phyloP scores from a whole-genome alignment of 1,140 invertebrate genomes.

The Steinernema feltiae region DNA sequence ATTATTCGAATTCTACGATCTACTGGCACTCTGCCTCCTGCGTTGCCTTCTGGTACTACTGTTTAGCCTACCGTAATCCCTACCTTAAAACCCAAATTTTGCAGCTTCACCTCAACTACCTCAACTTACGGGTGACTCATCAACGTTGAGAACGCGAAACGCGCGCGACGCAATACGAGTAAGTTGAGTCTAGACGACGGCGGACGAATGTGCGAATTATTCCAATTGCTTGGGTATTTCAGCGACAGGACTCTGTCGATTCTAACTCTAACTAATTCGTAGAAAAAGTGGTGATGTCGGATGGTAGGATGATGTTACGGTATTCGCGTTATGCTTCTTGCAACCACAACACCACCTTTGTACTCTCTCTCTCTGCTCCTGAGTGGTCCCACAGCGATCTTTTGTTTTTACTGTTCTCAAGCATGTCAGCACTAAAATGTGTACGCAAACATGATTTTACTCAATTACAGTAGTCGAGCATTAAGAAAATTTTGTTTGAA shows the following conservation, averaged over 20 bases:
- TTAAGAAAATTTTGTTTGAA: not conserved
- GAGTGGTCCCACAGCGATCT: too few relatives aligned
- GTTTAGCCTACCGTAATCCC: not conserved
- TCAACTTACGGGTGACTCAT: constrained; percentile 8
- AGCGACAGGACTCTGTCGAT: constrained; percentile 13
- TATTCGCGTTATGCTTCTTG: not conserved
- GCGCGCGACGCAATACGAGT: constrained; percentile 5
- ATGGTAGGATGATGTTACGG: not conserved
- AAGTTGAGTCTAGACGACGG: not conserved
- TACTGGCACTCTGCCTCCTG: not conserved
- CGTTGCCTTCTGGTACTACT: constrained; percentile 1
- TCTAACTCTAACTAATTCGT: not conserved
- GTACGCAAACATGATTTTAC: not conserved
- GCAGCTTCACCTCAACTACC: constrained; percentile 12
- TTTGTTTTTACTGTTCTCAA: too few relatives aligned
- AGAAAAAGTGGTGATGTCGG: not conserved
- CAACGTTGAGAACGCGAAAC: constrained; percentile 6
- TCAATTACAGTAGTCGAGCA: not conserved
- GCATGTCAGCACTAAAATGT: too few relatives aligned
- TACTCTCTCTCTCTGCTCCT: too few relatives aligned
- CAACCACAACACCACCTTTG: too few relatives aligned
- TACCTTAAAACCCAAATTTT: too few relatives aligned
- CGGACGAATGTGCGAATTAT: not conserved
- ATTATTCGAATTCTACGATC: constrained; percentile 36
- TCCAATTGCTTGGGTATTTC: not conserved